Percentiles rank a stretch among this genome's conserved stretches.
Conservation (phyloP, 2,113 vertebrate species). For the Tyrannus savana region DNA sequence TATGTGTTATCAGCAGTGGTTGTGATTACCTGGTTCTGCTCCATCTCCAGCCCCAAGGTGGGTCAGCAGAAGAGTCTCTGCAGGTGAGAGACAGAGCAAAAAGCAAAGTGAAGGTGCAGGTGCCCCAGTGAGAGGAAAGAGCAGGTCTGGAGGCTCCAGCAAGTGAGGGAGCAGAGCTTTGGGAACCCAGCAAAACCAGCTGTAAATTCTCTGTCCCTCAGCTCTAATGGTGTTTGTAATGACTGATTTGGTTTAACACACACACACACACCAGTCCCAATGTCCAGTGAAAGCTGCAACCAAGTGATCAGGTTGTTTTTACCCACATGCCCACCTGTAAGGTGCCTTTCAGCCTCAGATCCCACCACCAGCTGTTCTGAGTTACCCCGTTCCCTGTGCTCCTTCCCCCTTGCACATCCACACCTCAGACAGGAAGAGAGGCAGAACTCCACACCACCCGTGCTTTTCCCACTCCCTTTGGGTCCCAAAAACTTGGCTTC, state of each 20-base stretch:
- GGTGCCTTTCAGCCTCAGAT: neutral
- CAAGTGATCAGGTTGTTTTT: neutral
- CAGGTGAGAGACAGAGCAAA: neutral
- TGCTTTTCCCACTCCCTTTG: neutral
- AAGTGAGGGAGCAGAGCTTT: neutral
- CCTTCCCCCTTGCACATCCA: neutral
- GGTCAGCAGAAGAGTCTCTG: neutral
- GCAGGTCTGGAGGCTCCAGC: neutral
- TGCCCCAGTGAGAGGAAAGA: neutral
- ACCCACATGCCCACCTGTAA: rapidly evolving
- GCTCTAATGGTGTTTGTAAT: neutral
- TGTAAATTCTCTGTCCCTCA: neutral
- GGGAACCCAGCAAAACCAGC: neutral
- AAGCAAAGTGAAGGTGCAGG: neutral
- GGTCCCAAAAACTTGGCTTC: neutral
- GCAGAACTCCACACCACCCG: neutral
- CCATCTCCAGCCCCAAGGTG: neutral
- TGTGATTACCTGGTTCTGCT: neutral
- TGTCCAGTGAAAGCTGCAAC: neutral
- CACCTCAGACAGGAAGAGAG: neutral
- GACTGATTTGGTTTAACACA: neutral
- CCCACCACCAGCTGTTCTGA: rapidly evolving
- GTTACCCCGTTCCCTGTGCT: rapidly evolving
- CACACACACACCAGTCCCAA: neutral
- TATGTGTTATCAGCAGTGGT: neutral